Evolutionary conservation across 1,140 invertebrate genomes (phyloP).

Genomic region (Danaus melanippus): DNA sequence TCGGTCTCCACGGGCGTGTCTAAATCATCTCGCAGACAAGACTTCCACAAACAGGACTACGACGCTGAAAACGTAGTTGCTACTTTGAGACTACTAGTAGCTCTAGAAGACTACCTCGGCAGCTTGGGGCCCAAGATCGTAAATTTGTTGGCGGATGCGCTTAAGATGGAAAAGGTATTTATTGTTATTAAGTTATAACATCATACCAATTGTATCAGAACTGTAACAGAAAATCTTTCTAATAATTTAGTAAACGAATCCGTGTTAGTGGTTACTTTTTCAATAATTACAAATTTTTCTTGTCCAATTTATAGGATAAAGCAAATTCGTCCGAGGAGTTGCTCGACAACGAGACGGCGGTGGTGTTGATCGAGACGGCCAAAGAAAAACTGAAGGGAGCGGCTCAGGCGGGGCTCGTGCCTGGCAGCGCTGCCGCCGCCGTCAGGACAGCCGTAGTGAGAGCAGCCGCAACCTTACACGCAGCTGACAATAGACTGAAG

Average conservation of each 20-base stretch:
- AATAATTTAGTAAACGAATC: too few relatives aligned
- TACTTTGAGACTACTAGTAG: constrained; percentile 81
- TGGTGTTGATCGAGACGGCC: constrained; percentile 84
- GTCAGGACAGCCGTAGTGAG: constrained; percentile 75
- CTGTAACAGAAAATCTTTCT: constrained; percentile 3
- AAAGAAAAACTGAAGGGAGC: constrained; percentile 90
- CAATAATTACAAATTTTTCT: too few relatives aligned
- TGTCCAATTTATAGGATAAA: constrained; percentile 39
- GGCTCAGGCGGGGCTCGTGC: constrained; percentile 81
- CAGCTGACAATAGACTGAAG: constrained; percentile 53
- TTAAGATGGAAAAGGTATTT: constrained; percentile 81
- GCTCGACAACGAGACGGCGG: constrained; percentile 78
- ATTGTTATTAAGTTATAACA: too few relatives aligned
- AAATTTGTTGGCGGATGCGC: constrained; percentile 79
- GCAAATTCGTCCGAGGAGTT: constrained; percentile 83
- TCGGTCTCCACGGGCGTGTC: constrained; percentile 29
- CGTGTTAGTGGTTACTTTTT: too few relatives aligned
- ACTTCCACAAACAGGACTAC: constrained; percentile 21
- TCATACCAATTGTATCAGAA: background rate
- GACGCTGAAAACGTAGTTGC: constrained; percentile 75
- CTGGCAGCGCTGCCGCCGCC: constrained; percentile 75
- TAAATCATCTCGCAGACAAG: constrained; percentile 19
- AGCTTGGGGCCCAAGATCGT: constrained; percentile 85
- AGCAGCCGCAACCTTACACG: constrained; percentile 78
- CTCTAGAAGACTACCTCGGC: constrained; percentile 84